Percentiles rank a stretch among this genome's conserved stretches.
Conservation (phyloP, 2,113 vertebrate genomes). For the Syrmaticus mikado region DNA sequence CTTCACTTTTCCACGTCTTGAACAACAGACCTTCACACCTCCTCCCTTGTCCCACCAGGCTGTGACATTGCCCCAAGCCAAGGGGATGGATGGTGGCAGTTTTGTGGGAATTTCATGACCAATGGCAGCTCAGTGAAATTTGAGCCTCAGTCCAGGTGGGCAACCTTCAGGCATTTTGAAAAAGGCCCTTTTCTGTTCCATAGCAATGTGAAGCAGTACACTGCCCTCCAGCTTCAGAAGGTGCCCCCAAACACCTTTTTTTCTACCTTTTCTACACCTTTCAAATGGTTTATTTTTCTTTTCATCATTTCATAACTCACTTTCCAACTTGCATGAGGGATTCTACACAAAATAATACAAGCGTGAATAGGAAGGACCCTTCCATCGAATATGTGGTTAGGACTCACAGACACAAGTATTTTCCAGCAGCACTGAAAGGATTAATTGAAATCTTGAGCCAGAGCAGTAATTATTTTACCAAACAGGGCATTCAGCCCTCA, state of each 20-base stretch:
- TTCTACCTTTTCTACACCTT: not conserved
- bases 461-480: conserved; percentile 60
- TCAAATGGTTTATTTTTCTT: not conserved
- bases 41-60: not conserved
- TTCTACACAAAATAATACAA: not conserved
- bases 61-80: rapidly evolving
- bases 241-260: not conserved
- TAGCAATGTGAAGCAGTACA: not conserved
- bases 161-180: not conserved
- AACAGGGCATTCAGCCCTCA: conserved; percentile 53
- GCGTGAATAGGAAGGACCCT: not conserved
- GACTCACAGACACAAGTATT: conserved; percentile 15
- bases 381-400: not conserved
- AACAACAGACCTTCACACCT: not conserved
- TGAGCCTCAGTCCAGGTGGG: not conserved
- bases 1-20: not conserved
- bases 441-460: conserved; percentile 64
- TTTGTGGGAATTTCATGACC: not conserved
- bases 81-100: not conserved
- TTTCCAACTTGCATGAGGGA: not conserved
- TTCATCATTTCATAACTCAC: not conserved
- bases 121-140: not conserved
- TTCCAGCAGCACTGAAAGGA: conserved; percentile 59
- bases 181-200: not conserved
- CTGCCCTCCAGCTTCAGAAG: not conserved